Evolutionary conservation across 64 coral and sea anemone species (phyloP).

Genomic region (Orbicella faveolata): DNA sequence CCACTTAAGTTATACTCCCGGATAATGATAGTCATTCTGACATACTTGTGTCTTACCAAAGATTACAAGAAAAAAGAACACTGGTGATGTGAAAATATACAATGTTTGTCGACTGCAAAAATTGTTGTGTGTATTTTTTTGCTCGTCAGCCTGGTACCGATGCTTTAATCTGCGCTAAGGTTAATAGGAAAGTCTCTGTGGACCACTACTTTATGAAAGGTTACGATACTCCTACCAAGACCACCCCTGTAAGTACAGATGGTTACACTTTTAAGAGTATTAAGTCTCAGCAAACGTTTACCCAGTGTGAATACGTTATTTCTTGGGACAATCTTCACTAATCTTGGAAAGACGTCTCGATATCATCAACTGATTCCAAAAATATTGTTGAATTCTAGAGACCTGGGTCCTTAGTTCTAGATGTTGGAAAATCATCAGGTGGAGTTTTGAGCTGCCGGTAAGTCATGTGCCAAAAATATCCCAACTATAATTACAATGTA

Average conservation of each 20-base stretch:
- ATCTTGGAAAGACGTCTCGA: too few relatives aligned
- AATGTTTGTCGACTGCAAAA: neutral
- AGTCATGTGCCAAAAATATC: neutral
- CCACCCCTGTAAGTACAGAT: conserved; percentile 50
- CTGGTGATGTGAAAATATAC: neutral
- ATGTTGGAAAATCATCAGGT: neutral
- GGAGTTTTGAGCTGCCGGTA: conserved; percentile 12
- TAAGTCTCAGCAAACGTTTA: neutral
- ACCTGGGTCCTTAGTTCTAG: conserved; percentile 1
- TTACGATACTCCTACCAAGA: conserved; percentile 58
- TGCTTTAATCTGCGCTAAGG: conserved; percentile 59
- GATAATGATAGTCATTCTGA: too few relatives aligned
- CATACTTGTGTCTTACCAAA: neutral
- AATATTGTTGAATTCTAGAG: conserved; percentile 12
- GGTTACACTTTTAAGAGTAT: neutral
- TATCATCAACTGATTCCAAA: neutral
- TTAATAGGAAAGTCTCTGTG: conserved; percentile 1
- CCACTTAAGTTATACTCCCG: too few relatives aligned
- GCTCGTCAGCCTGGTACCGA: conserved; percentile 52
- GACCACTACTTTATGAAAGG: conserved; percentile 60
- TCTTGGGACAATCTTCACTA: too few relatives aligned
- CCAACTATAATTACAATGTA: too few relatives aligned
- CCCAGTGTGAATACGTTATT: too few relatives aligned
- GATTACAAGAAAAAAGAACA: neutral
- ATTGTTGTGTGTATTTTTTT: neutral